Conservation (phyloP, 1,140 invertebrate genomes). For the Drosophila sp. region DNA sequence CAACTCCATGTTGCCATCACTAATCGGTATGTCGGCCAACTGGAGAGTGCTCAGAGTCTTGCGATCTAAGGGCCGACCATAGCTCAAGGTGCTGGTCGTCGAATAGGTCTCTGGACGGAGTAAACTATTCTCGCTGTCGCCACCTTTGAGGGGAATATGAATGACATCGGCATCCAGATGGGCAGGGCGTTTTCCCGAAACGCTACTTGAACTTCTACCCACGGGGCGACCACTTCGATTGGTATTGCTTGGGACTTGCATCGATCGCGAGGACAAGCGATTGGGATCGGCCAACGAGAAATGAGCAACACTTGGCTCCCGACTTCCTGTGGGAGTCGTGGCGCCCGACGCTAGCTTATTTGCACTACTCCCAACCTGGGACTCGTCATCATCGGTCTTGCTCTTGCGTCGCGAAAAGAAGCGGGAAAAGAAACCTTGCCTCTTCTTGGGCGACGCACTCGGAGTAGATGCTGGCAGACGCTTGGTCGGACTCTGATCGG, state of each 20-base stretch:
- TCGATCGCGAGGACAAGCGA: constrained; percentile 66
- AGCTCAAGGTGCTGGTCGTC: constrained; percentile 70
- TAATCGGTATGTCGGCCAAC: constrained; percentile 78
- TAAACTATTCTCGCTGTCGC: constrained; percentile 74
- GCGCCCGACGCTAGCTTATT: constrained; percentile 36
- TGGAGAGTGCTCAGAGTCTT: constrained; percentile 82
- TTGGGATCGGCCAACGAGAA: constrained; percentile 72
- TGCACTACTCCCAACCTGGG: constrained; percentile 20
- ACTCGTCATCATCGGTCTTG: constrained; percentile 65
- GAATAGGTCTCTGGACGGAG: constrained; percentile 74
- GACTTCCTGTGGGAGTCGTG: constrained; percentile 58
- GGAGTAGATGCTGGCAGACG: constrained; percentile 76
- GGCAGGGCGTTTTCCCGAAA: constrained; percentile 84
- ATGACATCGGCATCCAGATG: constrained; percentile 84
- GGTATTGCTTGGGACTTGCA: constrained; percentile 57
- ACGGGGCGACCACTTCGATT: constrained; percentile 83
- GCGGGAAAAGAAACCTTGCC: constrained; percentile 87
- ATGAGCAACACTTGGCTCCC: constrained; percentile 67
- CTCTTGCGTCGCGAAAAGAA: constrained; percentile 85
- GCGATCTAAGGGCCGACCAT: constrained; percentile 73
- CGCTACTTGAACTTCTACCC: constrained; percentile 85
- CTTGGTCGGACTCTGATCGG: constrained; percentile 83
- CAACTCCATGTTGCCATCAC: constrained; percentile 82
- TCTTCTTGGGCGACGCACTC: constrained; percentile 84
- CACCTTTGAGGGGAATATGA: constrained; percentile 86